Evolutionary conservation across 2,888 invertebrate genomes (phyloP), one percentile per base, ranked within the genome.

Genomic region (Spicauda simplicius): DNA sequence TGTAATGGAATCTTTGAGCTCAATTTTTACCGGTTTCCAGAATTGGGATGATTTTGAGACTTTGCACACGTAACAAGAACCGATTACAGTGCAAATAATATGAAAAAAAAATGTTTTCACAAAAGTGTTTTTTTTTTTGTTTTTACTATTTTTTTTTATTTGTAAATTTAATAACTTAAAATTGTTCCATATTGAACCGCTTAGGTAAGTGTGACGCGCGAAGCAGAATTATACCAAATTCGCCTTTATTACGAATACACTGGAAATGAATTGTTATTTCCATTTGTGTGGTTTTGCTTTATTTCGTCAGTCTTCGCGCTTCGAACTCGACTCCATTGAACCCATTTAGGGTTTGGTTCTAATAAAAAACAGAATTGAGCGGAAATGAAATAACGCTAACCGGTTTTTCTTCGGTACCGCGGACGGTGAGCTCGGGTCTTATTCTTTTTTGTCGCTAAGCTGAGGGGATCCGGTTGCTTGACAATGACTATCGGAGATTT

Each of bases 311-410:
- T 71, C 74, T 76, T 77, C 73, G 79, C 80, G 76, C 77, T 80
- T 79, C 75, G 71, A 76, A 77, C 79, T 78, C 80, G 80, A 80
- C 80, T 84, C 80, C 87, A 86, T 85, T 87, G 85, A 87, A 87
- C 86, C 80, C 86, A 85, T 84, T 86, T 84, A 84, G 80, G 84
- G 83, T 84, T 84, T 82, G 82, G 80, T 81, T 87, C 82, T 83
- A 84, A 90, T 87, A 91, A 91, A 90, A 91, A 90, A 88, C 83
- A 83, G 86, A 87, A 88, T 90, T 86, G 91, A 91, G 88, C 91
- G 92, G 92, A 93, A 92, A 91, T 91, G 91, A 88, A 91, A 88
- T 88, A 88, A 90, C 81, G 85, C 78, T 82, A 88, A 92, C 92
- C 91, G 89, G 92, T 92, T 91, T 84, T 83, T 82, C 84, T 84